A percentile compares a stretch with the other conserved stretches of the same genome.
Evolutionary conservation across 2,888 invertebrate genomes (phyloP).

Genomic region (Polietes domitor): DNA sequence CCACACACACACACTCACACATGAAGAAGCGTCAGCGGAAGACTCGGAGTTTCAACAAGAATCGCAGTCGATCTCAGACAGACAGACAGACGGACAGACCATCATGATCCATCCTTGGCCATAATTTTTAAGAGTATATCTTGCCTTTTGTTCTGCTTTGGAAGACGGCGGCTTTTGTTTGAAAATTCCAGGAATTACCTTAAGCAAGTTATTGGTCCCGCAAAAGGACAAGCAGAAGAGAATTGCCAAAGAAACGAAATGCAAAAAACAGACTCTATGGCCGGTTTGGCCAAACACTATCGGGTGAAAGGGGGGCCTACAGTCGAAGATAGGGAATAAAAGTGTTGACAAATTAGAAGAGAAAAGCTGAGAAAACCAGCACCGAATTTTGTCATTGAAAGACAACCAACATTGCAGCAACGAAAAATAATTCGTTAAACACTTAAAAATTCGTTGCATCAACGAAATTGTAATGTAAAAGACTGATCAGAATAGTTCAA

Average conservation of each 20-base stretch:
- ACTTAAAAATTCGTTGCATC: too few species aligned
- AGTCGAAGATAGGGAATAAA: too few species aligned
- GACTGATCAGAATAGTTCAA: too few species aligned
- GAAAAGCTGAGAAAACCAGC: too few species aligned
- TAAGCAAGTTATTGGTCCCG: constrained; percentile 64
- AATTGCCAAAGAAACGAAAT: neutral
- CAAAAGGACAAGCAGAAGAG: constrained; percentile 58
- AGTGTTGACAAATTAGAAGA: too few species aligned
- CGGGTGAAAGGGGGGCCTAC: neutral
- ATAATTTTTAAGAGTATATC: constrained; percentile 42
- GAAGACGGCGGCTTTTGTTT: constrained; percentile 61
- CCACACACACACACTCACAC: too few species aligned
- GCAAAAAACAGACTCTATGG: neutral
- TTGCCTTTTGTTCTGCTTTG: constrained; percentile 38
- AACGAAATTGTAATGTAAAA: too few species aligned
- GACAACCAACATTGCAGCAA: too few species aligned
- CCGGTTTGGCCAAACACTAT: neutral
- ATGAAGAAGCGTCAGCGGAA: neutral
- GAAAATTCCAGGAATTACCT: constrained; percentile 67
- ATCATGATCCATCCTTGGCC: constrained; percentile 28
- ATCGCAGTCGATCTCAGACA: constrained; percentile 22
- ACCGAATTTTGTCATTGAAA: too few species aligned
- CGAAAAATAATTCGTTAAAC: too few species aligned
- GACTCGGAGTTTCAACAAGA: neutral
- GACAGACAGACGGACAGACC: too few species aligned